These are phyloP conservation scores for Nymphalis io DNA, from an alignment of 1,140 invertebrate genomes.

Conservation along the genomic window DNA sequence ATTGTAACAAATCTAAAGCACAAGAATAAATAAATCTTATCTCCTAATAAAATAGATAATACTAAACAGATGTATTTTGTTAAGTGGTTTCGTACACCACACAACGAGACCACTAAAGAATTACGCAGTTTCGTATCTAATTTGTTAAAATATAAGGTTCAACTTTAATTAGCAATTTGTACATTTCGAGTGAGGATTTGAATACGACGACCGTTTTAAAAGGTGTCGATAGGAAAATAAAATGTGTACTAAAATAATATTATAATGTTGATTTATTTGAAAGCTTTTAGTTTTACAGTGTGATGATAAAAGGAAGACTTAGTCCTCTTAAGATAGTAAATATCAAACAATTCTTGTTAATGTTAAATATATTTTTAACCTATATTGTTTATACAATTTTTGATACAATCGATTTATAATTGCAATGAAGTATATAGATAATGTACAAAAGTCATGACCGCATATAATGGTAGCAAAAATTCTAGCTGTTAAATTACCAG, in stretches of 20 bases:
- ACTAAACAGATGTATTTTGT: slow-evolving; percentile 25
- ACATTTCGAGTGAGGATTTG: not conserved
- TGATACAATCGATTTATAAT: too few species aligned
- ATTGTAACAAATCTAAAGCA: not conserved
- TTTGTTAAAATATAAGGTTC: not conserved
- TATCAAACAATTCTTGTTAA: too few species aligned
- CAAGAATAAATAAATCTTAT: slow-evolving; percentile 1
- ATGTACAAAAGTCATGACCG: too few species aligned
- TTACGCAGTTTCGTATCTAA: not conserved
- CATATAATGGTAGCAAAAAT: too few species aligned
- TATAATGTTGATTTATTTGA: slow-evolving; percentile 22
- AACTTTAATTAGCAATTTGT: not conserved
- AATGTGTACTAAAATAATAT: slow-evolving; percentile 13
- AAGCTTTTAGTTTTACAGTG: not conserved
- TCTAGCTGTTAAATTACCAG: too few species aligned
- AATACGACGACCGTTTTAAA: slow-evolving; percentile 9
- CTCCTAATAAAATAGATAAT: slow-evolving; percentile 26
- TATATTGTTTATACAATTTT: too few species aligned
- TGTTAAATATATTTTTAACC: too few species aligned
- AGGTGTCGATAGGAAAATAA: slow-evolving; percentile 19
- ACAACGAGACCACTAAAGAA: not conserved
- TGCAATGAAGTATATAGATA: too few species aligned
- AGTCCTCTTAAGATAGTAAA: not conserved
- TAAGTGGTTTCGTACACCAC: slow-evolving; percentile 13
- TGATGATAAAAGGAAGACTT: not conserved